Conservation (phyloP, 2,113 vertebrate species). For the Reinhardtius hippoglossoides region DNA sequence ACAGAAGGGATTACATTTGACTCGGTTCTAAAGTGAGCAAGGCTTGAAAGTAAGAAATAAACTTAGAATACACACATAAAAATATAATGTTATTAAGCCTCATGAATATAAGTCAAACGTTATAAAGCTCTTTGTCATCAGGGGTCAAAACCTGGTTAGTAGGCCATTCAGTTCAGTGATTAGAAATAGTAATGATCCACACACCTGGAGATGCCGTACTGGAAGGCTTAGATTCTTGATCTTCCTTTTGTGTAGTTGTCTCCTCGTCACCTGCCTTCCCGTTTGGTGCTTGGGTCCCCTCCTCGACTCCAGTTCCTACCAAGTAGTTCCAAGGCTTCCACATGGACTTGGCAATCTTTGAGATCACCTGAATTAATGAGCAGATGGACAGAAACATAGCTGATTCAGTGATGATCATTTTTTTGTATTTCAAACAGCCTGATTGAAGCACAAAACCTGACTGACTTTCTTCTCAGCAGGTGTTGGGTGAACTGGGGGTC, state of each 20-base stretch:
- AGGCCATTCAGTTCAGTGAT: not conserved
- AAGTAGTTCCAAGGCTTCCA: constrained; percentile 83
- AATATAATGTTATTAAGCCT: not conserved
- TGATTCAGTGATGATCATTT: not conserved
- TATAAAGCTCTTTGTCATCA: not conserved
- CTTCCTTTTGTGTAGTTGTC: not conserved
- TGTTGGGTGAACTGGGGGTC: constrained; percentile 57
- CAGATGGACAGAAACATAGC: not conserved
- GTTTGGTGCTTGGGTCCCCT: constrained; percentile 32
- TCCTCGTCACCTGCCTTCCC: constrained; percentile 17
- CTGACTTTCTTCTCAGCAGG: constrained; percentile 72
- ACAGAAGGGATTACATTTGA: not conserved
- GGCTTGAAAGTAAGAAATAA: not conserved
- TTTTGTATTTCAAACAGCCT: not conserved
- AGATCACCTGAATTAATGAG: constrained; percentile 59
- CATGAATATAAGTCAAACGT: not conserved
- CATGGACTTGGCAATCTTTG: constrained; percentile 77
- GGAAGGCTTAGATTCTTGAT: constrained; percentile 12
- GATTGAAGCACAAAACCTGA: not conserved
- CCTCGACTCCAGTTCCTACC: constrained; percentile 52
- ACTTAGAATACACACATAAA: too few species aligned
- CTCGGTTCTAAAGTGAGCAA: not conserved
- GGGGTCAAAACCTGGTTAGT: not conserved
- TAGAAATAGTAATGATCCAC: not conserved
- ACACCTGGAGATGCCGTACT: constrained; percentile 52